Evolutionary conservation across 2,797 vertebrate species (phyloP), one percentile per base, ranked within the genome.

Genomic region (Pagetopsis macropterus): DNA sequence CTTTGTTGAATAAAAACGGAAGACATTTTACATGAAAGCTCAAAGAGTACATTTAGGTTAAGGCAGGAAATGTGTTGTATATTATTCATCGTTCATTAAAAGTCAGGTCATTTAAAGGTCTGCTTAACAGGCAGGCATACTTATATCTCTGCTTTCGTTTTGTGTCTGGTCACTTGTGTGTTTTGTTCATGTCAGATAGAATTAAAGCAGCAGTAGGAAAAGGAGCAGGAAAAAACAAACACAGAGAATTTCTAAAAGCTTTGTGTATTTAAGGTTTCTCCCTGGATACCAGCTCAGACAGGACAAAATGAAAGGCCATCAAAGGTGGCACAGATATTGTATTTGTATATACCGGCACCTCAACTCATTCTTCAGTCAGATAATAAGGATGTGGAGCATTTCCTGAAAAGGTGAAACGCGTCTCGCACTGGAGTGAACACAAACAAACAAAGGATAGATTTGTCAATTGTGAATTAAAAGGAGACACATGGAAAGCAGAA

Each of bases 271-370:
- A 91, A 89, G 84, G 85, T 83, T 69, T 85, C 76, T 91, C 90
- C 92, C 93, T 78, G 65, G 92, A 92, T 88, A 92, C 87, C 82
- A 70, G 56, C 68, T 81, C 90, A 93, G 92, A 93, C 92, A 89
- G 85, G 81, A 88, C 84, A 77, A 83, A 83, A 93, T 94, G 40
- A 94, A 94, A 94, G 84, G 21, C 21, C 21, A 21, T 21, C 37
- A 10, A 14, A 12, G 44, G 5, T 55, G 37, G 51, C 48, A 43
- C 65, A 48, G 12, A 56, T 11, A 63, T 58, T 8, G 3, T 50
- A 45, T 49, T 49, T 16, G 54, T 40, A 62, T n/a, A 59, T 11
- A 59, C 23, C 27, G 43, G 76, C n/a, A 49, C 62, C 45, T 69
- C 37, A n/a, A 19, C 31, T 23, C 65, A 62, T 64, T 31, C 27